Percentiles rank a stretch among this genome's conserved stretches.
phyloP scores from a whole-genome alignment of 2,888 invertebrate genomes.

The Sinodicranocentrus sp. region DNA sequence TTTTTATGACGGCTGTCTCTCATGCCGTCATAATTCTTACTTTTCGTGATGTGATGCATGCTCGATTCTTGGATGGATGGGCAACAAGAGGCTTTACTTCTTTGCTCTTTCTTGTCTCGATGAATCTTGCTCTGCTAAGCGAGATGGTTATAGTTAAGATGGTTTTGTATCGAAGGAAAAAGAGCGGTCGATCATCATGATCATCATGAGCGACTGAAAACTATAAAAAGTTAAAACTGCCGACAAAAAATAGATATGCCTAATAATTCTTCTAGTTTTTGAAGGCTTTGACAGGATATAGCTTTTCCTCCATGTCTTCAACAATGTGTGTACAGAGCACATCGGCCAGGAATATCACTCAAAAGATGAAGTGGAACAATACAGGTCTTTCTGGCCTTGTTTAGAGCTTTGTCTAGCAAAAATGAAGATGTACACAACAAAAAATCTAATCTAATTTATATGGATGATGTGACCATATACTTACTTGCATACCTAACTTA shows the following conservation, averaged over 20 bases:
- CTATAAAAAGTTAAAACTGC: constrained; percentile 65
- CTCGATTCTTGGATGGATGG: constrained; percentile 68
- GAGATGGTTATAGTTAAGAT: no score
- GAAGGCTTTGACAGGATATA: constrained; percentile 65
- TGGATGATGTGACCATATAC: neutral
- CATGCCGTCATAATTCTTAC: constrained; percentile 75
- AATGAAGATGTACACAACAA: constrained; percentile 55
- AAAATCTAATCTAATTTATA: constrained; percentile 53
- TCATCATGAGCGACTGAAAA: constrained; percentile 35
- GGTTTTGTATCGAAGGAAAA: neutral
- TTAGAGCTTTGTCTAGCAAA: constrained; percentile 31
- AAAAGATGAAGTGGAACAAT: constrained; percentile 50
- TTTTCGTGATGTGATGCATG: constrained; percentile 68
- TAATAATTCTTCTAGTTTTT: constrained; percentile 66
- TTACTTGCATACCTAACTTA: no score
- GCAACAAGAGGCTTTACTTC: constrained; percentile 25
- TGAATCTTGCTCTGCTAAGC: neutral
- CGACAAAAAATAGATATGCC: constrained; percentile 69
- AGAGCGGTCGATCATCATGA: constrained; percentile 36
- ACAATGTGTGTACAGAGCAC: neutral
- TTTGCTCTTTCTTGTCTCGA: constrained; percentile 13
- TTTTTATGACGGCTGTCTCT: constrained; percentile 76
- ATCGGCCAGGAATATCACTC: neutral
- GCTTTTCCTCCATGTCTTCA: constrained; percentile 18
- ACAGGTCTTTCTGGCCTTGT: constrained; percentile 56